These are phyloP conservation scores for Selenia dentaria DNA, from an alignment of 2,888 invertebrate genomes.

Conservation along the genomic window DNA sequence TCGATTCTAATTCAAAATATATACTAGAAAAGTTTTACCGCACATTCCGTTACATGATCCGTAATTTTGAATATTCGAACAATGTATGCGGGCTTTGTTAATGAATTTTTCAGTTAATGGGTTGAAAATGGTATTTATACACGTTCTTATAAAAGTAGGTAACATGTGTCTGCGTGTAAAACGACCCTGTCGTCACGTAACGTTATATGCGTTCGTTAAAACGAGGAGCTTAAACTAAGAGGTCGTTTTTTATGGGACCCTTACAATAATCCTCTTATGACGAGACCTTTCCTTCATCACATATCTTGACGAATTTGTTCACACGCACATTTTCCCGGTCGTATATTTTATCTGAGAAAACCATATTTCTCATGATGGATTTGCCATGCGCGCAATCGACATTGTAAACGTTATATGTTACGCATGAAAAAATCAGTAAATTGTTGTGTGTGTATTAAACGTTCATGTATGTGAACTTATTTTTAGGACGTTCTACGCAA, in stretches of 20 bases:
- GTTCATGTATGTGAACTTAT: too few species aligned
- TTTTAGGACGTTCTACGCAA: too few species aligned
- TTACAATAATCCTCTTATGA: constrained; percentile 29
- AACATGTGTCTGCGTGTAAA: neutral
- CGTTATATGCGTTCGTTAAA: constrained; percentile 10
- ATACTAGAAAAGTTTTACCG: too few species aligned
- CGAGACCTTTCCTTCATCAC: constrained; percentile 22
- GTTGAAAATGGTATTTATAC: too few species aligned
- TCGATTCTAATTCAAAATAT: too few species aligned
- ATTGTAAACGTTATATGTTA: constrained; percentile 2
- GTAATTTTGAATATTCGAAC: too few species aligned
- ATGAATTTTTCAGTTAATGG: too few species aligned
- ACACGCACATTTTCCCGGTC: constrained; percentile 15
- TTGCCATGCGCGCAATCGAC: constrained; percentile 13
- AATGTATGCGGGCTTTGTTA: too few species aligned
- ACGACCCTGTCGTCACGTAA: neutral
- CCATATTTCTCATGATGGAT: constrained; percentile 6
- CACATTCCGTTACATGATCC: too few species aligned
- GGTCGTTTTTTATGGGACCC: constrained; percentile 26
- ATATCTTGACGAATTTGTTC: constrained; percentile 19
- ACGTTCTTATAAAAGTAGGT: neutral
- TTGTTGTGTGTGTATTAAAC: too few species aligned
- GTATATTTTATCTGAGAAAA: constrained; percentile 11
- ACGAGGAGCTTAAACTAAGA: constrained; percentile 12
- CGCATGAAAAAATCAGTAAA: neutral